Evolutionary conservation across 2,113 vertebrate genomes (phyloP).

Genomic region (Corvus hawaiiensis): DNA sequence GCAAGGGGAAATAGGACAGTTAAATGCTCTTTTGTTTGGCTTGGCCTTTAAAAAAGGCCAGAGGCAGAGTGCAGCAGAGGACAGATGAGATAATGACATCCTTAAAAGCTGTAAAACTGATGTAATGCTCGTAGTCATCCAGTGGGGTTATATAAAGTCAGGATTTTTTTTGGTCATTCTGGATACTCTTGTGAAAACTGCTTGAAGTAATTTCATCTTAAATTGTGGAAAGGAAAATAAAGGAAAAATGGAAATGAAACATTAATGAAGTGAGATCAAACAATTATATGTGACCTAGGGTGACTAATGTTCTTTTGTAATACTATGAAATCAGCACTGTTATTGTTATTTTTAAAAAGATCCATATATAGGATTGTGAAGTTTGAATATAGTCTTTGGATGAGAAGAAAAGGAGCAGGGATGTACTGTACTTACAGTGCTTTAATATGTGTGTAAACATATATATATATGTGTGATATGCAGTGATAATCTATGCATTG

Average conservation of each 20-base stretch:
- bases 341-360: background rate
- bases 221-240: background rate
- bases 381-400: background rate
- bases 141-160: background rate
- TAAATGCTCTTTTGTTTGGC: background rate
- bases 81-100: constrained; percentile 19
- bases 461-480: background rate
- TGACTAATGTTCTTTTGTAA: background rate
- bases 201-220: constrained; percentile 31
- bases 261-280: background rate
- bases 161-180: background rate
- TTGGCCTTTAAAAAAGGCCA: background rate
- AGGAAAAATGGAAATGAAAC: background rate
- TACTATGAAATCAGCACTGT: background rate
- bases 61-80: background rate
- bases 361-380: background rate
- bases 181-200: background rate
- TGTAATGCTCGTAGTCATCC: background rate
- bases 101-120: constrained; percentile 32
- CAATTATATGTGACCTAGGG: background rate
- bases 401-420: background rate
- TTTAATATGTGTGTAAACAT: background rate
- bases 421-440: background rate
- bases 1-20: background rate
- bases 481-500: background rate